Base-by-base conservation (phyloP, 2,113 vertebrate genomes). In the Ibidorhyncha struthersii region DNA sequence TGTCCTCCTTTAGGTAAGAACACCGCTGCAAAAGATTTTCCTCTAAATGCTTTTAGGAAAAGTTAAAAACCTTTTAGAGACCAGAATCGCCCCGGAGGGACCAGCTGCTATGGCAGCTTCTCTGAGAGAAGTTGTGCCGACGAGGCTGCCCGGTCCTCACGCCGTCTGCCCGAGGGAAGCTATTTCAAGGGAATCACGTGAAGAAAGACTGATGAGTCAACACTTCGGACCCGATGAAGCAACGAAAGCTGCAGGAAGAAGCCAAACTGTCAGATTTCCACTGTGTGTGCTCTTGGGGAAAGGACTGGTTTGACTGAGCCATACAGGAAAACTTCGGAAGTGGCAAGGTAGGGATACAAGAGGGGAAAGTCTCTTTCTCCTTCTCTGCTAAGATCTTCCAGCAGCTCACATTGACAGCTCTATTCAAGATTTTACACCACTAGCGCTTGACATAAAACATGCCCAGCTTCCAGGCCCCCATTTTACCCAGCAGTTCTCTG, bases 131-230 rank as follows among this genome's bases (percentile, higher is more conserved):
- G 67, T 61, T 79, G 52, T 66, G 72, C 7, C 4, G 0, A 56
- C 0, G 11, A 85, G 38, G 66, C 70, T 86, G 89, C 72, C 72
- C 8, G 0, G 6, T 96, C 71, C 78, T 53, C 47, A 43, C 0
- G 1, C 41, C 4, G 34, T 53, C 93, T 96, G 96, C 86, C 59
- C 8, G 4, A n/a, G 34, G 41, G 50, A 96, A 94, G 50, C 71
- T 97, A 95, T 97, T 97, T 91, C 14, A 40, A 90, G 91, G 69
- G 71, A 87, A 85, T 88, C 95, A 96, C 13, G 16, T 93, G 93
- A 91, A 80, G 74, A 80, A 67, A 81, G 59, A 88, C 74, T 25
- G 67, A 74, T 93, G 94, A 97, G 84, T 96, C 94, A 95, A 92
- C 71, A 45, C 55, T 87, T 91, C 0, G 0, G 71, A 80, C 67